phyloP scores from a whole-genome alignment of 2,888 invertebrate species.

The Rhodophaea formosa region DNA sequence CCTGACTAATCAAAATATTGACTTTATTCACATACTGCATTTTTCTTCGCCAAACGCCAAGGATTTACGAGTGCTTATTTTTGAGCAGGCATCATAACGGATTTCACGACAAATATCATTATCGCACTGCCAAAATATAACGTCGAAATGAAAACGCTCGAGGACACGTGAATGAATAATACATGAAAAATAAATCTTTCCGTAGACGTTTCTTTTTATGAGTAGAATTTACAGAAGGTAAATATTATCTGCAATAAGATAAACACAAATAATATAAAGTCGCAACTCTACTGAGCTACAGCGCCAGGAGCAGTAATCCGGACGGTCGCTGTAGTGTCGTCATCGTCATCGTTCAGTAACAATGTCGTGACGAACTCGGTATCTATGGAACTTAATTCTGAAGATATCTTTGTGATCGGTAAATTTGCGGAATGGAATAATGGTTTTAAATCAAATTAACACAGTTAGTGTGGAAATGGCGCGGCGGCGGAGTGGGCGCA shows the following conservation, averaged over 20 bases:
- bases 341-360: background rate
- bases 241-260: conserved; percentile 54
- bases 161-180: conserved; percentile 75
- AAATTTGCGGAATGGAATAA: conserved; percentile 41
- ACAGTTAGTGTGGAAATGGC: conserved; percentile 57
- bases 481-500: conserved; percentile 60
- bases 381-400: background rate
- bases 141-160: conserved; percentile 70
- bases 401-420: conserved; percentile 11
- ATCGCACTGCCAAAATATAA: conserved; percentile 66
- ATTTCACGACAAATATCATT: conserved; percentile 67
- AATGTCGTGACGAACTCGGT: background rate
- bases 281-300: conserved; percentile 16
- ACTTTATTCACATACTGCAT: background rate
- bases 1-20: background rate
- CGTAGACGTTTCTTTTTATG: conserved; percentile 56
- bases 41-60: background rate
- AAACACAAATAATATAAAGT: conserved; percentile 38
- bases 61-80: background rate
- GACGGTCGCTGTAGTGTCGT: background rate
- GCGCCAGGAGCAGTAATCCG: background rate
- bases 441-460: conserved; percentile 66
- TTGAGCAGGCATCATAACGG: conserved; percentile 21
- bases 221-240: conserved; percentile 61
- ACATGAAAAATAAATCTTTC: conserved; percentile 76